Evolutionary conservation across 1,140 invertebrate species (phyloP).

Genomic region (Bombus sylvicola): DNA sequence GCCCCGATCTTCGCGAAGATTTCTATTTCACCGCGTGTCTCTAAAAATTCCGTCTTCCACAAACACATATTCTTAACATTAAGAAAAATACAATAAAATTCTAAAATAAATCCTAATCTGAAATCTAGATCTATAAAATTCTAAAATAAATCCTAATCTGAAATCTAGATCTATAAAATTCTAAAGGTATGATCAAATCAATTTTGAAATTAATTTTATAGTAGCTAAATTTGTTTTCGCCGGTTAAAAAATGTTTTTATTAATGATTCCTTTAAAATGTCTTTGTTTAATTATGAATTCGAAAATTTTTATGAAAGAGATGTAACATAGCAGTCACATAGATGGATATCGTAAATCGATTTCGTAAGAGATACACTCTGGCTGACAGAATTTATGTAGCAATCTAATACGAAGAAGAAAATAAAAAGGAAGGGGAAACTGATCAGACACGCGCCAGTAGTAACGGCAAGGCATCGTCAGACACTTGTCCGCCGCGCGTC

Average conservation of each 20-base stretch:
- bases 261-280: no score
- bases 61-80: no score
- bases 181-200: not conserved
- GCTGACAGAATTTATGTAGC: not conserved
- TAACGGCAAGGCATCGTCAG: slow-evolving; percentile 56
- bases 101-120: not conserved
- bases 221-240: no score
- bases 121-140: not conserved
- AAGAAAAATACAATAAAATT: not conserved
- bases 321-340: no score
- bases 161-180: not conserved
- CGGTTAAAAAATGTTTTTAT: no score
- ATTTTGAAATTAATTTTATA: not conserved
- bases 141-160: not conserved
- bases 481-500: slow-evolving; percentile 37
- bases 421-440: slow-evolving; percentile 3
- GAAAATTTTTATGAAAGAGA: no score
- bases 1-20: not conserved
- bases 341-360: not conserved
- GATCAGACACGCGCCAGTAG: slow-evolving; percentile 55
- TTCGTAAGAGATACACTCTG: not conserved
- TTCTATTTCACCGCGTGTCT: not conserved
- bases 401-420: not conserved
- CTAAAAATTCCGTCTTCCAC: not conserved
- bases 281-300: no score